These are phyloP conservation scores for Hofmannophila pseudospretella DNA, from an alignment of 2,888 invertebrate species.

Conservation along the genomic window DNA sequence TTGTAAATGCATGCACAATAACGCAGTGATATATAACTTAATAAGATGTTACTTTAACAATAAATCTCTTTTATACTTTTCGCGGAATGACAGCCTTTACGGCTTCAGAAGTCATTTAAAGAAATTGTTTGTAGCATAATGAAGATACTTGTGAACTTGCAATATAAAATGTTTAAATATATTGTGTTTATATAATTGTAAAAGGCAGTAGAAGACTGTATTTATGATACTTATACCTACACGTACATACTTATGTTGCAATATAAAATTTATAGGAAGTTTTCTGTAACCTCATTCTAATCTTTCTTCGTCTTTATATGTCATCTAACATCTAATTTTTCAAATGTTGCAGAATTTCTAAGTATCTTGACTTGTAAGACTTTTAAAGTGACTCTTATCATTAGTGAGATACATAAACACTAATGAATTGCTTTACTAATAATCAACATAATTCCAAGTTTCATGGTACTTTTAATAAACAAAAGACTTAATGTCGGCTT, in stretches of 20 bases:
- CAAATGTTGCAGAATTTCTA: too few species aligned
- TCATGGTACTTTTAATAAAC: not conserved
- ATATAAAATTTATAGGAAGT: too few species aligned
- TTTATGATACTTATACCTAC: too few species aligned
- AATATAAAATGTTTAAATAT: conserved; percentile 26
- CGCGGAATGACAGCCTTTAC: conserved; percentile 49
- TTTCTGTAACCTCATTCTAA: too few species aligned
- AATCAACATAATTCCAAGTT: not conserved
- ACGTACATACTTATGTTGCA: too few species aligned
- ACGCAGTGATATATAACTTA: conserved; percentile 11
- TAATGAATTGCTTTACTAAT: not conserved
- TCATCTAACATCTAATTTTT: too few species aligned
- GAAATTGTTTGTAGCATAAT: conserved; percentile 38
- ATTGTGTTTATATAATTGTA: conserved; percentile 13
- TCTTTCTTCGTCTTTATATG: too few species aligned
- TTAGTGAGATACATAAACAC: too few species aligned
- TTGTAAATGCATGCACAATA: too few species aligned
- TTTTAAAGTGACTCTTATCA: too few species aligned
- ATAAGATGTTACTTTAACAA: conserved; percentile 43
- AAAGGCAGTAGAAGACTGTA: too few species aligned
- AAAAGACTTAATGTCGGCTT: not conserved
- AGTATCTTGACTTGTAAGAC: too few species aligned
- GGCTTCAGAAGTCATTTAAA: conserved; percentile 48
- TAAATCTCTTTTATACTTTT: conserved; percentile 59
- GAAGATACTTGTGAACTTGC: conserved; percentile 34